These are phyloP conservation scores for Drosophila jambulina DNA, from an alignment of 1,140 invertebrate genomes.

Conservation along the genomic window DNA sequence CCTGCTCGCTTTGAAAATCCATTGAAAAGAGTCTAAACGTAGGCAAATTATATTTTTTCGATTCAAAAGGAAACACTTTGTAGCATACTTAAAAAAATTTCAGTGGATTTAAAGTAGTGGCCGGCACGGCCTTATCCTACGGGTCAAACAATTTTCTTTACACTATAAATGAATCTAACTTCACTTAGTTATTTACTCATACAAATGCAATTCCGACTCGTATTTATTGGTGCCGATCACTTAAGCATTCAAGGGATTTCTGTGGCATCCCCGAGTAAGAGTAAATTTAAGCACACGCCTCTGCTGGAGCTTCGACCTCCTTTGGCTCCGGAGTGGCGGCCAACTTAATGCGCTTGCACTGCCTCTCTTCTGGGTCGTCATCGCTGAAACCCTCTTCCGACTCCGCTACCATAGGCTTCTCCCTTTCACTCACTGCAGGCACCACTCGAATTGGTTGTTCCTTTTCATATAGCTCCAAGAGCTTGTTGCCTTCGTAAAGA, in stretches of 20 bases:
- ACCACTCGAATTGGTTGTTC: constrained; percentile 39
- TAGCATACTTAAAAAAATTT: not conserved
- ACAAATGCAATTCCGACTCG: not conserved
- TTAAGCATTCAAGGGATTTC: not conserved
- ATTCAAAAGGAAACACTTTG: no score
- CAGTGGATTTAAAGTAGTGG: not conserved
- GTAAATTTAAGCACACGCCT: constrained; percentile 38
- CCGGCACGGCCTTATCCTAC: no score
- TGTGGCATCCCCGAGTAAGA: not conserved
- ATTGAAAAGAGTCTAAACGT: not conserved
- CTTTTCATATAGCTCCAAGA: constrained; percentile 70
- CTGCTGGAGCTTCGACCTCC: constrained; percentile 34
- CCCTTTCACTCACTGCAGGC: not conserved
- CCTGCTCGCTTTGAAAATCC: not conserved
- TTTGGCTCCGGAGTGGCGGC: constrained; percentile 34
- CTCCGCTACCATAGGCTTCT: not conserved
- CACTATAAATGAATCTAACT: no score
- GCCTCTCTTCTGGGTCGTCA: constrained; percentile 51
- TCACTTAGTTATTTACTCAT: not conserved
- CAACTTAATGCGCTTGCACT: constrained; percentile 60
- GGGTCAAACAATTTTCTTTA: no score
- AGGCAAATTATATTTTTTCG: no score
- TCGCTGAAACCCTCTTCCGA: constrained; percentile 40
- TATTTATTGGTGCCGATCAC: not conserved
- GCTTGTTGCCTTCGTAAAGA: constrained; percentile 87